Conservation (phyloP, 1,140 invertebrate genomes). For the Lasaia peninsularis region DNA sequence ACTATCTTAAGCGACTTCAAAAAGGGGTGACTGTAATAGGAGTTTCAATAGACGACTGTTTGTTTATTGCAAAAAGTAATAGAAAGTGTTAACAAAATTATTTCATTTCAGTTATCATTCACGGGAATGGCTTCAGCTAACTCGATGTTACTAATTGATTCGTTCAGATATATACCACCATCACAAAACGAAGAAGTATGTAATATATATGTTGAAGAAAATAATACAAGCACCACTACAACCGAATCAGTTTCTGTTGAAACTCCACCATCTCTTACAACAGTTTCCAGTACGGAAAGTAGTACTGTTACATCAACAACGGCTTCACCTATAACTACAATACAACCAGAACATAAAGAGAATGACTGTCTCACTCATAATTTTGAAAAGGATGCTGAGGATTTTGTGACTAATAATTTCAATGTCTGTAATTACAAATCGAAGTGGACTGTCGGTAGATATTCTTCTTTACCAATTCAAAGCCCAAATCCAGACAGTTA, state of each 20-base stretch:
- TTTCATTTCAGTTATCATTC: too few relatives aligned
- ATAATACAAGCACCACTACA: neutral
- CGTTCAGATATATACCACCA: conserved; percentile 2
- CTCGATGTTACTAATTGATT: neutral
- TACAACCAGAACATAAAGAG: neutral
- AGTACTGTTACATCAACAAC: neutral
- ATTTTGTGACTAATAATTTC: neutral
- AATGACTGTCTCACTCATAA: neutral
- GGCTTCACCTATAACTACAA: neutral
- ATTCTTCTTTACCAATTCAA: neutral
- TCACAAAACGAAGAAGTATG: neutral
- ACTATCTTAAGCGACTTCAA: too few relatives aligned
- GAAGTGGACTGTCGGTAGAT: neutral
- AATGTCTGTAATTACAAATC: neutral
- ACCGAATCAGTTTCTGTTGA: neutral
- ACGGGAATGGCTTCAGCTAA: neutral
- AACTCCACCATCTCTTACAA: neutral
- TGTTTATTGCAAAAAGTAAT: too few relatives aligned
- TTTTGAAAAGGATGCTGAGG: neutral
- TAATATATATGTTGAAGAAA: neutral
- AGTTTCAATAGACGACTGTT: too few relatives aligned
- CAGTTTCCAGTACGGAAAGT: neutral
- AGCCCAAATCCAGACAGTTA: neutral
- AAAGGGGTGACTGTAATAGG: too few relatives aligned
- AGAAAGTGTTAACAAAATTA: too few relatives aligned